phyloP scores from a whole-genome alignment of 2,888 invertebrate species.

The Drosophila aldrichi region DNA sequence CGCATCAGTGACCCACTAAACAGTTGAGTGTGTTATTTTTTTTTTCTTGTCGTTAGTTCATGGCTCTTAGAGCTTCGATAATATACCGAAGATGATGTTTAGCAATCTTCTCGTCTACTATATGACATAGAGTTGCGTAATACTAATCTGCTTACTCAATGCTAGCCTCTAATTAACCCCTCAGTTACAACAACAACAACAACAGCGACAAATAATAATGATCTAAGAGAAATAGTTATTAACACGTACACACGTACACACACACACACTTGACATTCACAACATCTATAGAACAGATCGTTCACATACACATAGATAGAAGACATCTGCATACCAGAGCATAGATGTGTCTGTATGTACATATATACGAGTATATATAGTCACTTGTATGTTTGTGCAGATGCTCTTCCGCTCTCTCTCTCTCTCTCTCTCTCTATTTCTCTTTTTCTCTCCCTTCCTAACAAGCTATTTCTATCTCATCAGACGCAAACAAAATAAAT shows the following conservation, averaged over 20 bases:
- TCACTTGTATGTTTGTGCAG: background rate
- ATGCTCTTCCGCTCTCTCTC: background rate
- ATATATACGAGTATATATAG: too few species aligned
- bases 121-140: slow-evolving; percentile 15
- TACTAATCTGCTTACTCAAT: background rate
- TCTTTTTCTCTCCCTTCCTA: background rate
- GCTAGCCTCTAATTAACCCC: slow-evolving; percentile 7
- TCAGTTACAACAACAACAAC: slow-evolving; percentile 1
- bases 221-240: slow-evolving; percentile 25
- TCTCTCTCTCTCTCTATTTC: background rate
- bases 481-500: background rate
- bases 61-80: slow-evolving; percentile 42
- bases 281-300: slow-evolving; percentile 18
- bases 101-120: slow-evolving; percentile 24
- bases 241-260: slow-evolving; percentile 17
- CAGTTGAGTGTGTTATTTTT: slow-evolving; percentile 30
- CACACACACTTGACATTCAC: slow-evolving; percentile 2
- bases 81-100: slow-evolving; percentile 10
- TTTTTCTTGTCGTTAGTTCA: slow-evolving; percentile 6
- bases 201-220: background rate
- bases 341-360: background rate
- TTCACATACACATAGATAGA: background rate
- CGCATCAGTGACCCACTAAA: slow-evolving; percentile 12
- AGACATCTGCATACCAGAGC: background rate
- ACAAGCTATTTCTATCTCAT: background rate